Base-by-base conservation (phyloP, 2,888 invertebrate genomes). In the Volucella inflata region DNA sequence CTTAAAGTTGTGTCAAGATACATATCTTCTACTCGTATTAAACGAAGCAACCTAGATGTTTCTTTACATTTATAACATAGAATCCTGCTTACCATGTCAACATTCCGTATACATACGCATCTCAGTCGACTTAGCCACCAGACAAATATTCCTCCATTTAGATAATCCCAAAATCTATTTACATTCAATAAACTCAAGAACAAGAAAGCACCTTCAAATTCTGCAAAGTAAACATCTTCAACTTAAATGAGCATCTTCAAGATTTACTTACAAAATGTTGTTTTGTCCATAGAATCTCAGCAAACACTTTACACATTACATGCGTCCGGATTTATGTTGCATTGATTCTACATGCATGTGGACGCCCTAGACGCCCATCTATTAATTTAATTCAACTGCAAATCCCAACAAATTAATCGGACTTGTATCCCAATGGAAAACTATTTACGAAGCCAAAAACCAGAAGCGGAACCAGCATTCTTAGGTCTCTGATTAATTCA, bases 401-500 rank as follows among this genome's bases (percentile, higher is more conserved):
- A 59, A 8, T 71, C 38, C 60, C n/a, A 14, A 14, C n/a, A 50
- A 65, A 75, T 75, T 75, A 67, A 75, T 75, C 48, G 75, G 57
- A 55, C 57, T 59, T 67, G 65, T 67, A 75, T 75, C 75, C 46
- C 6, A 36, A 42, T 30, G 65, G 57, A 40, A 50, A 57, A 65
- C 42, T 75, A 53, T 75, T 67, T 75, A 75, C 75, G 42, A 40
- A 59, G 4, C 10, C 57, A 57, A 40, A 30, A 30, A 30, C 30
- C 30, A 30, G 30, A 30, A 44, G 55, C 10, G 6, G 42, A 42
- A 62, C 57, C 65, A 30, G 36, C 46, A 38, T 46, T 68, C 30
- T 6, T 30, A 50, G 38, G 53, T 40, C 60, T 68, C 60, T 70
- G 77, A 70, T 78, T 70, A 70, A 70, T 70, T 78, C 70, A 62